Conservation (phyloP, 2,888 invertebrate genomes). For the Trichopoda pennipes region DNA sequence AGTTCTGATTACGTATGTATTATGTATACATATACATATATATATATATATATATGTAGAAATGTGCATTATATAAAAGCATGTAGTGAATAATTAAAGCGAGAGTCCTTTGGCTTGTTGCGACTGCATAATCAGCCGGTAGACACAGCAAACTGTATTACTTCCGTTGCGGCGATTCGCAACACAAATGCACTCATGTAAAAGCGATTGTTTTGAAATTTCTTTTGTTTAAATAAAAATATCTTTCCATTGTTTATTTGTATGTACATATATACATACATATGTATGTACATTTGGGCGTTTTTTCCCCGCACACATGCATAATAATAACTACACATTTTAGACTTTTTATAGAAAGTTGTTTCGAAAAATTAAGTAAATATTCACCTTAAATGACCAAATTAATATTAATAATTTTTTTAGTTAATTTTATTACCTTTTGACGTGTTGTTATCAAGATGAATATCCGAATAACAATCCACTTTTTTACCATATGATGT, state of each 20-base stretch:
- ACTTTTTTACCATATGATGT: too few species aligned
- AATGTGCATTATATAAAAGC: background rate
- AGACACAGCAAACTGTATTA: slow-evolving; percentile 77
- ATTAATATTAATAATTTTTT: too few species aligned
- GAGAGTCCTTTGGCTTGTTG: slow-evolving; percentile 64
- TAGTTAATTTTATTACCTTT: too few species aligned
- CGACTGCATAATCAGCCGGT: slow-evolving; percentile 78
- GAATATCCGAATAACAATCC: too few species aligned
- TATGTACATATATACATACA: too few species aligned
- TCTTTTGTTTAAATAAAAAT: slow-evolving; percentile 75
- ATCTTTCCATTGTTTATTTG: slow-evolving; percentile 65
- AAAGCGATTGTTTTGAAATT: slow-evolving; percentile 74
- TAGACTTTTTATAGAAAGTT: background rate
- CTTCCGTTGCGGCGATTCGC: slow-evolving; percentile 77
- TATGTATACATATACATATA: background rate
- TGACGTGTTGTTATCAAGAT: too few species aligned
- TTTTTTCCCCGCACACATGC: background rate
- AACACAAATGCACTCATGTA: slow-evolving; percentile 65
- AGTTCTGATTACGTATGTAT: background rate
- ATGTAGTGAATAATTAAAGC: slow-evolving; percentile 52
- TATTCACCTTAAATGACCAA: too few species aligned
- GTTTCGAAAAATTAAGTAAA: too few species aligned
- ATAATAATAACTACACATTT: background rate
- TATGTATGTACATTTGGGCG: background rate
- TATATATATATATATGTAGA: background rate